Conservation (phyloP, 2,113 vertebrate species). For the Syngnathus typhle region DNA sequence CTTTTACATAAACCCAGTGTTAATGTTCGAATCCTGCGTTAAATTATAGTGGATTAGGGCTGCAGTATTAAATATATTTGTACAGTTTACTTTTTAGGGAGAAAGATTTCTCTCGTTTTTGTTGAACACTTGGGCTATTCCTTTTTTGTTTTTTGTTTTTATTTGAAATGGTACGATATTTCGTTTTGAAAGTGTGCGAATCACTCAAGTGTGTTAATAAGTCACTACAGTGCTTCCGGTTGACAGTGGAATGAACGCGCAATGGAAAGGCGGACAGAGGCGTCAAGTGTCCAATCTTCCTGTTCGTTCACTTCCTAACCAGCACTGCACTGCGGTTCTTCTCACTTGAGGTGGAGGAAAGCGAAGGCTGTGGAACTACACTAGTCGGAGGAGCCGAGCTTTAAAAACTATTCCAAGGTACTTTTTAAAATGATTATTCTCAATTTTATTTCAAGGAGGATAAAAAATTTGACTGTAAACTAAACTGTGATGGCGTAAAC, state of each 20-base stretch:
- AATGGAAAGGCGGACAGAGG: neutral
- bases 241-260: neutral
- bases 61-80: no score
- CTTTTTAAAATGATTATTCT: no score
- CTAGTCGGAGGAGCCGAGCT: neutral
- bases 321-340: neutral
- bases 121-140: no score
- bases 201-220: neutral
- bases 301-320: neutral
- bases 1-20: no score
- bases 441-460: conserved; percentile 9
- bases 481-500: conserved; percentile 8
- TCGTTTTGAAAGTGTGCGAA: neutral
- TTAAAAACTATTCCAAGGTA: neutral
- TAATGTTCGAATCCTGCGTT: no score
- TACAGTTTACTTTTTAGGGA: no score
- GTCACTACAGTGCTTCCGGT: neutral
- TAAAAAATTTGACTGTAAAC: neutral
- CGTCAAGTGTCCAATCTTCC: neutral
- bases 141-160: no score
- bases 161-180: no score
- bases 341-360: neutral
- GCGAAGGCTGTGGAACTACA: neutral
- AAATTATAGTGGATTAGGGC: no score
- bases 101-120: no score